phyloP scores from a whole-genome alignment of 1,140 invertebrate species.

The Lasaia peninsularis region DNA sequence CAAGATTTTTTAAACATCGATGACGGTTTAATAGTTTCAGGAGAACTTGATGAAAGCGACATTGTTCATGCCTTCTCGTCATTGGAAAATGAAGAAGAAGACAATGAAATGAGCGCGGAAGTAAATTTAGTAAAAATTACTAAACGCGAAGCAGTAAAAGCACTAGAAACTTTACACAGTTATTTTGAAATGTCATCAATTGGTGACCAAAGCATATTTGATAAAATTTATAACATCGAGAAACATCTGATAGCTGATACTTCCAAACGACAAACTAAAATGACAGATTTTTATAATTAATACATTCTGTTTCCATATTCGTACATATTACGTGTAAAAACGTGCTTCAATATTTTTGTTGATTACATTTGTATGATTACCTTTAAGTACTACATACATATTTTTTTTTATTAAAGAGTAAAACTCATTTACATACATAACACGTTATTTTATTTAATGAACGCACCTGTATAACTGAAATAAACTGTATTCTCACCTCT shows the following conservation, averaged over 20 bases:
- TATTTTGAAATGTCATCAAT: constrained; percentile 28
- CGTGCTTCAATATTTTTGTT: constrained; percentile 1
- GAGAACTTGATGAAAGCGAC: constrained; percentile 17
- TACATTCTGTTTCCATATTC: constrained; percentile 6
- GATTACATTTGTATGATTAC: constrained; percentile 2
- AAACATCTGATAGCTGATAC: constrained; percentile 15
- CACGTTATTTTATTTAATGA: constrained; percentile 17
- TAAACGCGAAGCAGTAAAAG: constrained; percentile 28
- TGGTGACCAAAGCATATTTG: constrained; percentile 24
- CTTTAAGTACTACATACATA: background rate
- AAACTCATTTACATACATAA: constrained; percentile 3
- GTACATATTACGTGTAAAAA: constrained; percentile 12
- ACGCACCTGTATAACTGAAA: constrained; percentile 22
- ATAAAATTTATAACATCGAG: constrained; percentile 27
- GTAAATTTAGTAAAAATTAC: constrained; percentile 24
- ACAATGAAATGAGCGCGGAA: constrained; percentile 11
- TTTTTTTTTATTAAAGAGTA: constrained; percentile 10
- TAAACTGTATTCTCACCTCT: constrained; percentile 21
- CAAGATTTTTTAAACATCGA: constrained; percentile 19
- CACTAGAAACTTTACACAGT: constrained; percentile 29
- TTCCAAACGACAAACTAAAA: constrained; percentile 23
- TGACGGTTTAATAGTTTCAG: constrained; percentile 19
- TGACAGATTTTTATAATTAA: constrained; percentile 20
- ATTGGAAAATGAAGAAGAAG: constrained; percentile 19
- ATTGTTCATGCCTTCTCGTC: constrained; percentile 10